A percentile compares a stretch with the other conserved stretches of the same genome.
These are phyloP conservation scores for Hirtodrosophila alboralis DNA, from an alignment of 2,888 invertebrate genomes.

Conservation along the genomic window DNA sequence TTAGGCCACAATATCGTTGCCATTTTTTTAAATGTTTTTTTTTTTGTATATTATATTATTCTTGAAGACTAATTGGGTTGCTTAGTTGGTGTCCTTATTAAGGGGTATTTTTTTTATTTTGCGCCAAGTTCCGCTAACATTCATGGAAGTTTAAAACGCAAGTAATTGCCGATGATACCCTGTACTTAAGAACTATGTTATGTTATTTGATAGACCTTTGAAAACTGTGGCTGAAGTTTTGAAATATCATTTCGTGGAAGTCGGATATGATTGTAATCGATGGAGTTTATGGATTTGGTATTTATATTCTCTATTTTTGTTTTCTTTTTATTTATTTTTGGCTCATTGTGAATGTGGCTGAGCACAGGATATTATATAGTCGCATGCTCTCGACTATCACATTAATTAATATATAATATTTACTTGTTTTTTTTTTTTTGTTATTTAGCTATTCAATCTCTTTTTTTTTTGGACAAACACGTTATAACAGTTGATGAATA, in stretches of 20 bases:
- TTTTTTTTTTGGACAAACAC: constrained; percentile 4
- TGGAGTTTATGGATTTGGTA: constrained; percentile 8
- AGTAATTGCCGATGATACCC: neutral
- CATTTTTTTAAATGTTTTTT: neutral
- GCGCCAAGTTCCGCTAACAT: constrained; percentile 7
- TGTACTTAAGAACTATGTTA: constrained; percentile 6
- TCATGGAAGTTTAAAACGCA: constrained; percentile 11
- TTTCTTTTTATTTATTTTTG: neutral
- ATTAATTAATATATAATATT: constrained; percentile 17
- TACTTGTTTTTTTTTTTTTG: neutral
- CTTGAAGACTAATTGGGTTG: constrained; percentile 8
- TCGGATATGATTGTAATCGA: constrained; percentile 9
- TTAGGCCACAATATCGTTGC: constrained; percentile 25
- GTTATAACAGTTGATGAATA: constrained; percentile 16
- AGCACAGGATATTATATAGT: constrained; percentile 52
- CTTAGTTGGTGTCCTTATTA: constrained; percentile 10
- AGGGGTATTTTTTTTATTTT: constrained; percentile 20
- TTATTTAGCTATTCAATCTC: constrained; percentile 6
- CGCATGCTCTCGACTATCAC: constrained; percentile 51
- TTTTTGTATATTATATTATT: neutral
- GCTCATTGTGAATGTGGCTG: neutral
- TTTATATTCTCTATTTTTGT: neutral
- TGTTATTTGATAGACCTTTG: too few relatives aligned
- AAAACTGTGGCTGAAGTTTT: too few relatives aligned
- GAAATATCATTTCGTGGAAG: too few relatives aligned